Conservation (phyloP, 2,113 vertebrate species). For the Oostethus manadensis region DNA sequence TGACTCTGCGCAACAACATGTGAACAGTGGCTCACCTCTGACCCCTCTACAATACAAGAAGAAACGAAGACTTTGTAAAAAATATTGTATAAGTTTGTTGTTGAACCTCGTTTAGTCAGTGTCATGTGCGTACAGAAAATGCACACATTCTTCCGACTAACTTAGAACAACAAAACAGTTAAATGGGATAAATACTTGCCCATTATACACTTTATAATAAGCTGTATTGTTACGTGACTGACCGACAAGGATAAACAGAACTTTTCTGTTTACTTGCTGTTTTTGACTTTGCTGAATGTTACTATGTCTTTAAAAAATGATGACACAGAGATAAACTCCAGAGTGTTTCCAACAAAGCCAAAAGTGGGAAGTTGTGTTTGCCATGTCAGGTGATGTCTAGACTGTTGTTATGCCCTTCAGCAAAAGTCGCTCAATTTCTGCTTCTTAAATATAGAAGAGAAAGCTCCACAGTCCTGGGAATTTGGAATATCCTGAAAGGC, state of each 20-base stretch:
- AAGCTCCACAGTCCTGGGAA: conserved; percentile 8
- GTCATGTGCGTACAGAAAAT: too few species aligned
- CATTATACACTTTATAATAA: too few species aligned
- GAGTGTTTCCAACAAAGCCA: background rate
- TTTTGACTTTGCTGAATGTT: too few species aligned
- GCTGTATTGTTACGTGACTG: too few species aligned
- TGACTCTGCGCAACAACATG: conserved; percentile 1
- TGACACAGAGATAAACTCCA: background rate
- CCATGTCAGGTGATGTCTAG: background rate
- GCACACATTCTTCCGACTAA: too few species aligned
- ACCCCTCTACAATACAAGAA: background rate
- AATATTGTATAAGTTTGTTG: background rate
- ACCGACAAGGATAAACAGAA: background rate
- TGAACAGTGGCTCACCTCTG: background rate
- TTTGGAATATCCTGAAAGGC: conserved; percentile 11
- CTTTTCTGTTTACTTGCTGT: background rate
- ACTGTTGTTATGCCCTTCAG: conserved; percentile 7
- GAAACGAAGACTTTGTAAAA: background rate
- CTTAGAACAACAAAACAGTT: too few species aligned
- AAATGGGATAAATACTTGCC: too few species aligned
- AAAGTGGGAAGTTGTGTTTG: conserved; percentile 6
- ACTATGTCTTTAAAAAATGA: background rate
- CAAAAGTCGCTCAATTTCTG: conserved; percentile 8
- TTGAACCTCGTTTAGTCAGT: background rate
- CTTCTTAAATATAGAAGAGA: background rate